phyloP scores from a whole-genome alignment of 1,140 invertebrate species.

The Tribolium madens region DNA sequence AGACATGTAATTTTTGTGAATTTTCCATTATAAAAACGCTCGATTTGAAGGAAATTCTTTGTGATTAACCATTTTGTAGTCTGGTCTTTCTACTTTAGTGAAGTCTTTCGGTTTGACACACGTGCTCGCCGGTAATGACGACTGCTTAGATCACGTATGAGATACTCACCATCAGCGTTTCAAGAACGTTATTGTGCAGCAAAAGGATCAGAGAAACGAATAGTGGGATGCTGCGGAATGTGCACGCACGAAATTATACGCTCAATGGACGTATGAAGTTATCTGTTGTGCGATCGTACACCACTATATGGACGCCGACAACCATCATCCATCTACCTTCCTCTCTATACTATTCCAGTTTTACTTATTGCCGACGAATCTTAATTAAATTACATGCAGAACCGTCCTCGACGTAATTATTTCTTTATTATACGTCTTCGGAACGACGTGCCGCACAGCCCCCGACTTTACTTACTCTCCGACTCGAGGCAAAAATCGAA shows the following conservation, averaged over 20 bases:
- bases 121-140: slow-evolving; percentile 42
- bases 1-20: no score
- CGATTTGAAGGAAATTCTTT: no score
- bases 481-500: not conserved
- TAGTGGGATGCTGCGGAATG: slow-evolving; percentile 44
- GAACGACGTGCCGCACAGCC: slow-evolving; percentile 6
- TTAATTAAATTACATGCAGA: slow-evolving; percentile 39
- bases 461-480: not conserved
- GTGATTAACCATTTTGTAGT: no score
- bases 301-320: slow-evolving; percentile 30
- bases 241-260: slow-evolving; percentile 49
- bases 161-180: slow-evolving; percentile 41
- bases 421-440: slow-evolving; percentile 35
- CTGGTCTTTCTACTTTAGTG: slow-evolving; percentile 28
- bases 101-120: slow-evolving; percentile 20
- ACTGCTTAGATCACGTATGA: slow-evolving; percentile 49
- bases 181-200: slow-evolving; percentile 46
- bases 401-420: slow-evolving; percentile 36
- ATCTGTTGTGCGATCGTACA: slow-evolving; percentile 34
- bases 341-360: slow-evolving; percentile 21
- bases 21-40: no score
- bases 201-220: slow-evolving; percentile 33
- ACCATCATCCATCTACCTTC: slow-evolving; percentile 13
- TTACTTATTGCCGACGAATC: slow-evolving; percentile 31
- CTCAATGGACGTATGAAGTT: slow-evolving; percentile 40